Percentiles rank a stretch among this genome's conserved stretches.
Conservation (phyloP, 2,888 invertebrate species). For the Sphaerophoria taeniata region DNA sequence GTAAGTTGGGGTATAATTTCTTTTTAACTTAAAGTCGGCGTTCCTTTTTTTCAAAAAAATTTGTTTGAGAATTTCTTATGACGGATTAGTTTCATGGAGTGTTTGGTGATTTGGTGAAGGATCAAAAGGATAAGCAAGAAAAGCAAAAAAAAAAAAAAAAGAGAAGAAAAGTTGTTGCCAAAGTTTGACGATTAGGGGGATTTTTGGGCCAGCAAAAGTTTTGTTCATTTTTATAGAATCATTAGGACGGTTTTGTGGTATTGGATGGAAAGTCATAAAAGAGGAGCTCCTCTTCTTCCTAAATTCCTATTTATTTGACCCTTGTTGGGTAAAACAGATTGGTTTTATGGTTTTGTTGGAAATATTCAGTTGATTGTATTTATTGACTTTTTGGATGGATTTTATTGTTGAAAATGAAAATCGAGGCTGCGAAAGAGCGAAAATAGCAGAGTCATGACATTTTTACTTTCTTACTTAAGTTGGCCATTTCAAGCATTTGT, state of each 20-base stretch:
- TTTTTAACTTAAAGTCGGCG: neutral
- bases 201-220: constrained; percentile 18
- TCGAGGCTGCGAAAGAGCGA: neutral
- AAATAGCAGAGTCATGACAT: no score
- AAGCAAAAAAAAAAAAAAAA: constrained; percentile 3
- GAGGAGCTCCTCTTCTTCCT: neutral
- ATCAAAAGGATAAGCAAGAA: constrained; percentile 3
- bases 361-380: neutral
- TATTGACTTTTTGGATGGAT: neutral
- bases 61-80: neutral
- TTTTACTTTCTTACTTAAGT: neutral
- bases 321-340: constrained; percentile 9
- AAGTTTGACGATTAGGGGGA: constrained; percentile 25
- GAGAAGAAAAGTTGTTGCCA: neutral
- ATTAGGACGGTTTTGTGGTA: constrained; percentile 30
- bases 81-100: neutral
- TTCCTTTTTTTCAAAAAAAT: constrained; percentile 6
- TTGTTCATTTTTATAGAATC: constrained; percentile 20
- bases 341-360: neutral
- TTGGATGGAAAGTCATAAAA: constrained; percentile 22
- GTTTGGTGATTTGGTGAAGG: neutral
- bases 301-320: constrained; percentile 22
- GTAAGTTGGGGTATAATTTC: constrained; percentile 79
- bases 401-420: neutral
- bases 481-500: no score